Evolutionary conservation across 2,888 invertebrate species (phyloP).

Genomic region (Nasonovia ribisnigri): DNA sequence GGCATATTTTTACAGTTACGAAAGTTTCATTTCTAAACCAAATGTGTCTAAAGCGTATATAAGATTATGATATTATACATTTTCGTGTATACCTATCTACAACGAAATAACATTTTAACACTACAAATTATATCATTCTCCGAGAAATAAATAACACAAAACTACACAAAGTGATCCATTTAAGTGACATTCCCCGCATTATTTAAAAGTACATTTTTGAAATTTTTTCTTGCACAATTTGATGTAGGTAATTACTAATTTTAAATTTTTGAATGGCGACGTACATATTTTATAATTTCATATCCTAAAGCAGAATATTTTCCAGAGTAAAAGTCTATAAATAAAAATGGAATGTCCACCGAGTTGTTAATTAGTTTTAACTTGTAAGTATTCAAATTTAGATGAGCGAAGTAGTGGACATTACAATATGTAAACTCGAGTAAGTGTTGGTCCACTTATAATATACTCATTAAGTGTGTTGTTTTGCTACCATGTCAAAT

Average conservation of each 20-base stretch:
- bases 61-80: not conserved
- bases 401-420: not conserved
- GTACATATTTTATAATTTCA: not conserved
- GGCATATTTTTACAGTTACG: slow-evolving; percentile 37
- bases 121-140: not conserved
- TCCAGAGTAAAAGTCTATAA: not conserved
- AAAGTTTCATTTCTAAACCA: slow-evolving; percentile 11
- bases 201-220: not conserved
- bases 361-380: not conserved
- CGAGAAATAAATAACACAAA: not conserved
- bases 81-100: not conserved
- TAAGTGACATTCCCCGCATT: not conserved
- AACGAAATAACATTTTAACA: not conserved
- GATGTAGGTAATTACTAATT: no score
- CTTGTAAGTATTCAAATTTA: not conserved
- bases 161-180: not conserved
- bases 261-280: not conserved
- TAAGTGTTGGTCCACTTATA: not conserved
- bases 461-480: not conserved
- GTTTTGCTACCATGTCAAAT: not conserved
- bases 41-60: not conserved
- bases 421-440: not conserved
- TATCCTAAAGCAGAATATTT: not conserved
- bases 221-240: not conserved
- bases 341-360: not conserved